A percentile compares a stretch with the other conserved stretches of the same genome.
These are phyloP conservation scores for Temnothorax ravouxi DNA, from an alignment of 2,888 invertebrate species.

Conservation along the genomic window DNA sequence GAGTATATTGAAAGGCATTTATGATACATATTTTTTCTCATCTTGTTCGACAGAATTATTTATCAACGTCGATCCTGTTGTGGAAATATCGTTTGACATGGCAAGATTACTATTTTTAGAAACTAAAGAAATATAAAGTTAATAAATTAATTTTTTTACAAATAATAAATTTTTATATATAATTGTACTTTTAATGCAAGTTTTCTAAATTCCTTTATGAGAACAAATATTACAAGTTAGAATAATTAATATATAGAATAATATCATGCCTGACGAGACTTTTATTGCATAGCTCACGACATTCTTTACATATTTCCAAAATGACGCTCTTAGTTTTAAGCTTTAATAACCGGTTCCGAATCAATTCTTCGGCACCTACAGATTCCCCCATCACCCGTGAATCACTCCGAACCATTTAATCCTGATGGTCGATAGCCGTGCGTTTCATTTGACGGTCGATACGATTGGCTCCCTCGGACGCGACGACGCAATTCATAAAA, in stretches of 20 bases:
- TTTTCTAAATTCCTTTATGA: background rate
- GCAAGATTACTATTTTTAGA: background rate
- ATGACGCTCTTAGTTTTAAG: constrained; percentile 38
- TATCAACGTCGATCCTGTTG: background rate
- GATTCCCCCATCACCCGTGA: constrained; percentile 47
- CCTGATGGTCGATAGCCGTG: constrained; percentile 61
- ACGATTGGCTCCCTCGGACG: constrained; percentile 61
- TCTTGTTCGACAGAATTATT: background rate
- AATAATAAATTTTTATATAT: background rate
- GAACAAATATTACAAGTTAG: background rate
- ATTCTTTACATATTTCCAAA: constrained; percentile 18
- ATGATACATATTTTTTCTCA: background rate
- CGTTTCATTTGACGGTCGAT: constrained; percentile 61
- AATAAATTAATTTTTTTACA: background rate
- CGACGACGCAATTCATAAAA: constrained; percentile 64
- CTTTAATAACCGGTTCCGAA: constrained; percentile 49
- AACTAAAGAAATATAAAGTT: background rate
- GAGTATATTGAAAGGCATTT: constrained; percentile 8
- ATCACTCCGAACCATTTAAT: constrained; percentile 70
- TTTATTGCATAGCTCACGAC: background rate
- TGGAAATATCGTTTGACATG: background rate
- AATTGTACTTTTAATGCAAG: background rate
- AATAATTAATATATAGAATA: background rate
- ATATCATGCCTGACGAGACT: background rate
- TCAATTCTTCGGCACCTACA: constrained; percentile 29